Percentiles rank a stretch among this genome's conserved stretches.
Conservation (phyloP, 2,797 vertebrate genomes). For the Pangasius larnaudii region DNA sequence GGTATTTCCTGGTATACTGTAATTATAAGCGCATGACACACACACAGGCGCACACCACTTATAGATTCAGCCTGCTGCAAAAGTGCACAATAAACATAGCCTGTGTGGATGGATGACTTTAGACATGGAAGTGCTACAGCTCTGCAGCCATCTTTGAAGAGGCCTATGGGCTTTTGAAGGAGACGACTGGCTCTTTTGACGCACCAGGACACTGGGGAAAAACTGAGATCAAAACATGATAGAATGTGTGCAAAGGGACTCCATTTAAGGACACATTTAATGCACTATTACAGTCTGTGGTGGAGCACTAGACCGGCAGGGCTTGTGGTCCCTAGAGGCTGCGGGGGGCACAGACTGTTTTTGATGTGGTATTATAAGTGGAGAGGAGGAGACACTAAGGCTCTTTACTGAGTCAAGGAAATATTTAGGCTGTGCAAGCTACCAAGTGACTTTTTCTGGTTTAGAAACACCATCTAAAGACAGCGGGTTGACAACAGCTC, state of each 20-base stretch:
- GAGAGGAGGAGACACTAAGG: not conserved
- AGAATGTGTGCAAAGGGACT: slow-evolving; percentile 52
- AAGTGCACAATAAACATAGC: slow-evolving; percentile 19
- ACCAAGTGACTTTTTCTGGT: slow-evolving; percentile 9
- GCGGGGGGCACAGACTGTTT: slow-evolving; percentile 21
- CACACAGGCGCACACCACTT: slow-evolving; percentile 3
- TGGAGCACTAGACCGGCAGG: slow-evolving; percentile 37
- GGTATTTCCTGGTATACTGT: slow-evolving; percentile 24
- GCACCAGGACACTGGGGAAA: slow-evolving; percentile 49
- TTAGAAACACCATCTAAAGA: slow-evolving; percentile 2
- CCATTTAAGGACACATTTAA: slow-evolving; percentile 57
- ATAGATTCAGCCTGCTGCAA: slow-evolving; percentile 15
- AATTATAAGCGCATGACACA: slow-evolving; percentile 29
- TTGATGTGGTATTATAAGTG: slow-evolving; percentile 31
- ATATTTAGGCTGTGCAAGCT: not conserved
- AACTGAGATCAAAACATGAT: slow-evolving; percentile 55
- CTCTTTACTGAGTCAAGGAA: slow-evolving; percentile 1
- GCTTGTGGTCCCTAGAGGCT: slow-evolving; percentile 21
- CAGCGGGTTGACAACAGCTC: not conserved
- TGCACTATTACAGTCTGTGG: slow-evolving; percentile 55
- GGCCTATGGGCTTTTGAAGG: slow-evolving; percentile 59
- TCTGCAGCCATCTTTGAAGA: slow-evolving; percentile 58
- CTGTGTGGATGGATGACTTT: slow-evolving; percentile 35
- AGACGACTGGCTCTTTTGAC: slow-evolving; percentile 57
- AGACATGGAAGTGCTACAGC: slow-evolving; percentile 27